Percentiles rank a stretch among this genome's conserved stretches.
Conservation (phyloP, 2,888 invertebrate genomes). For the Eupithecia pulchellata region DNA sequence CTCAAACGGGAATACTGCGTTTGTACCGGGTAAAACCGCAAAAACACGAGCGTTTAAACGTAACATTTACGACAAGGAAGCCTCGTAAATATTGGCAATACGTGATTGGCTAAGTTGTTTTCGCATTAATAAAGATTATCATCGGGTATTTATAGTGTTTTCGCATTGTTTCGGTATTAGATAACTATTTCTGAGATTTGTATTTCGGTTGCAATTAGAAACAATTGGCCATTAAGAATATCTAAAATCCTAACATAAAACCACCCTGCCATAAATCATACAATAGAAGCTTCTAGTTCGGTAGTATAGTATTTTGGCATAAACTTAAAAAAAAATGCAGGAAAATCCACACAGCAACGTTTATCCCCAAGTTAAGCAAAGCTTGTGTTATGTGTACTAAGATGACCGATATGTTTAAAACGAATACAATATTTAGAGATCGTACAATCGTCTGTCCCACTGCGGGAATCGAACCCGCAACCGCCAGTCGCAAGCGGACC, state of each 20-base stretch:
- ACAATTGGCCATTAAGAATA: neutral
- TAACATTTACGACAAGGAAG: constrained; percentile 3
- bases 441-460: no score
- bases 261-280: neutral
- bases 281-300: neutral
- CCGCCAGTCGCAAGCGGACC: no score
- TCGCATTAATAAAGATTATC: neutral
- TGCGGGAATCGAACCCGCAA: no score
- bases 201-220: neutral
- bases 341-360: no score
- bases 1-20: no score
- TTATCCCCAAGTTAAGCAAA: no score
- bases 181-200: neutral
- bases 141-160: constrained; percentile 2
- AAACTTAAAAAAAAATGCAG: no score
- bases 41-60: neutral
- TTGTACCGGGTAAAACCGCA: neutral
- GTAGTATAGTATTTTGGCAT: neutral
- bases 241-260: neutral
- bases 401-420: no score
- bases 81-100: neutral
- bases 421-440: no score
- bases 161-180: neutral
- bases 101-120: constrained; percentile 1
- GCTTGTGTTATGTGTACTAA: no score